Conservation (phyloP, 2,888 invertebrate species). For the Cremastinae sp. region DNA sequence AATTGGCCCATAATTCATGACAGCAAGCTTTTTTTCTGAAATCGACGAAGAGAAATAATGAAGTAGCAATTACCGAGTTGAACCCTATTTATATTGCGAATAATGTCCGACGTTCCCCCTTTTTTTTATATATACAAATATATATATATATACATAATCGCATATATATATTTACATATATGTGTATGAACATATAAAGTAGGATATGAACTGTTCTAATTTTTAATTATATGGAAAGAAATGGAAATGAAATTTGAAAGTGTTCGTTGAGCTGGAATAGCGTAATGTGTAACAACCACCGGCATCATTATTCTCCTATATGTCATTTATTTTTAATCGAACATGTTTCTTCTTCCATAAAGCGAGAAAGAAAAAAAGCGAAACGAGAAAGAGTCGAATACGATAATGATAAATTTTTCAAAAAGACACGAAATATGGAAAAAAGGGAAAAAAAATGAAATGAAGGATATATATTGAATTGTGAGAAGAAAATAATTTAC, state of each 20-base stretch:
- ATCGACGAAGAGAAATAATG: conserved; percentile 14
- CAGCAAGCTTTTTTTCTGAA: conserved; percentile 54
- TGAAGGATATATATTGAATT: conserved; percentile 52
- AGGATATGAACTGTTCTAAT: conserved; percentile 66
- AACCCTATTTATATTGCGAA: conserved; percentile 61
- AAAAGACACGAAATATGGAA: neutral
- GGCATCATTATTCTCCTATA: conserved; percentile 62
- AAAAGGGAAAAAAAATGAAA: conserved; percentile 46
- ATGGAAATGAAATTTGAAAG: conserved; percentile 49
- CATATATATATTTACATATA: conserved; percentile 59
- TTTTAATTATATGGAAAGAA: conserved; percentile 60
- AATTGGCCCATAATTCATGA: conserved; percentile 58
- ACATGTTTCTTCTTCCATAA: conserved; percentile 51
- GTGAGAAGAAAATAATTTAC: conserved; percentile 11
- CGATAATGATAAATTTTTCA: neutral
- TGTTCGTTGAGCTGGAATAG: conserved; percentile 59
- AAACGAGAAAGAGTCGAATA: conserved; percentile 11
- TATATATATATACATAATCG: conserved; percentile 58
- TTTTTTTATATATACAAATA: conserved; percentile 64
- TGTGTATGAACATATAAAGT: conserved; percentile 62
- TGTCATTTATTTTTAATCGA: conserved; percentile 59
- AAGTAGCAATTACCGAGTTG: conserved; percentile 57
- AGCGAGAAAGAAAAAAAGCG: conserved; percentile 16
- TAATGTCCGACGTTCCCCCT: conserved; percentile 58
- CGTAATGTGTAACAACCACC: conserved; percentile 60